Evolutionary conservation across 2,888 invertebrate species (phyloP).

Genomic region (Onchidella celtica): DNA sequence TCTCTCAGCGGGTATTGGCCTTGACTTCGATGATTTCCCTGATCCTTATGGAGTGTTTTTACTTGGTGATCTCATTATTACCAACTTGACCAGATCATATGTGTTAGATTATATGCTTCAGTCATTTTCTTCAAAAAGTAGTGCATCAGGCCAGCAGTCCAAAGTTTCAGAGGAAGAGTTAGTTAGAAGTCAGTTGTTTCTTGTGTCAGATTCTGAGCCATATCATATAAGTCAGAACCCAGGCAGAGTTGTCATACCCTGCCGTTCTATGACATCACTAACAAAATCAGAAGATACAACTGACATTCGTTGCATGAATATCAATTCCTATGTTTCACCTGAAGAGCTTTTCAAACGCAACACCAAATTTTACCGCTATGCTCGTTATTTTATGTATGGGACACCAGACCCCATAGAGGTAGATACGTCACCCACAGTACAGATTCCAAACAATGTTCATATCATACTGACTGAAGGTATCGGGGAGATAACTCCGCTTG

Average conservation of each 20-base stretch:
- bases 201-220: slow-evolving; percentile 52
- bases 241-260: slow-evolving; percentile 45
- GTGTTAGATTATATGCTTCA: not conserved
- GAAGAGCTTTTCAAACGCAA: slow-evolving; percentile 43
- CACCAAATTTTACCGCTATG: slow-evolving; percentile 49
- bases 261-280: slow-evolving; percentile 44
- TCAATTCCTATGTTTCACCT: slow-evolving; percentile 47
- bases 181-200: slow-evolving; percentile 44
- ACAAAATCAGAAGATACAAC: slow-evolving; percentile 10
- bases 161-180: slow-evolving; percentile 21
- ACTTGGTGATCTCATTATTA: slow-evolving; percentile 51
- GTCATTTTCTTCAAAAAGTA: slow-evolving; percentile 19
- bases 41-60: slow-evolving; percentile 53
- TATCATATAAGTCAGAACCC: slow-evolving; percentile 28
- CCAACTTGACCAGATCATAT: slow-evolving; percentile 46
- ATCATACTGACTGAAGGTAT: slow-evolving; percentile 43
- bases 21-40: slow-evolving; percentile 43
- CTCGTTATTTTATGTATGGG: slow-evolving; percentile 50
- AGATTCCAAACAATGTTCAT: slow-evolving; percentile 43
- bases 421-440: not conserved
- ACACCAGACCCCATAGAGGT: slow-evolving; percentile 15
- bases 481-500: slow-evolving; percentile 38
- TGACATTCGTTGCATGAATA: slow-evolving; percentile 42
- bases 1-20: slow-evolving; percentile 43
- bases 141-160: not conserved